Evolutionary conservation across 2,113 vertebrate genomes (phyloP).

Genomic region (Lucifuga dentata): DNA sequence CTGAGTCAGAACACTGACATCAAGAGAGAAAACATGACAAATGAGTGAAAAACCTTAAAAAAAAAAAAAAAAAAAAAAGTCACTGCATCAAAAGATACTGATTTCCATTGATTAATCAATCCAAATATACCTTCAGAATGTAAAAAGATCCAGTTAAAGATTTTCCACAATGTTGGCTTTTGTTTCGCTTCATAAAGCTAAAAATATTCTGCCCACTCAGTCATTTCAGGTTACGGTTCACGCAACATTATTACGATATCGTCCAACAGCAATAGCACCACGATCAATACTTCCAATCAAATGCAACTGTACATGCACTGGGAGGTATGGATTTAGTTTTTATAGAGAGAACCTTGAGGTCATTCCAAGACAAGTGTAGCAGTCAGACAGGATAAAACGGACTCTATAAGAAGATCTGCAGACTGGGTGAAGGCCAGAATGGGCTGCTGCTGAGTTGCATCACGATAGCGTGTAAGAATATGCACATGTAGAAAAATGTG

Average conservation of each 20-base stretch:
- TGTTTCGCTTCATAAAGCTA: constrained; percentile 38
- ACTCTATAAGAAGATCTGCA: constrained; percentile 23
- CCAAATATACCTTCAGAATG: constrained; percentile 4
- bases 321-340: constrained; percentile 61
- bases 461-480: constrained; percentile 45
- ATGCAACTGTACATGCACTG: constrained; percentile 43
- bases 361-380: constrained; percentile 36
- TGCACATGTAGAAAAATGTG: constrained; percentile 32
- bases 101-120: constrained; percentile 46
- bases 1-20: not conserved
- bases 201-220: constrained; percentile 25
- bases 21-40: constrained; percentile 4
- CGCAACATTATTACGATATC: constrained; percentile 47
- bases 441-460: constrained; percentile 5
- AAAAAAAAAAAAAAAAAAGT: constrained; percentile 41
- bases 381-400: constrained; percentile 19
- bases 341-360: constrained; percentile 63
- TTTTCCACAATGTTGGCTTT: constrained; percentile 26
- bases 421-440: not conserved
- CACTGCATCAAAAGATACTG: constrained; percentile 35
- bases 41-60: constrained; percentile 1
- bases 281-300: constrained; percentile 75
- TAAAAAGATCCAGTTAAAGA: constrained; percentile 24
- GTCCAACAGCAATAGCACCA: constrained; percentile 56
- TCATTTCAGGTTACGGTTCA: constrained; percentile 40